phyloP scores from a whole-genome alignment of 1,140 invertebrate species.

The Meloidogyne chitwoodi region DNA sequence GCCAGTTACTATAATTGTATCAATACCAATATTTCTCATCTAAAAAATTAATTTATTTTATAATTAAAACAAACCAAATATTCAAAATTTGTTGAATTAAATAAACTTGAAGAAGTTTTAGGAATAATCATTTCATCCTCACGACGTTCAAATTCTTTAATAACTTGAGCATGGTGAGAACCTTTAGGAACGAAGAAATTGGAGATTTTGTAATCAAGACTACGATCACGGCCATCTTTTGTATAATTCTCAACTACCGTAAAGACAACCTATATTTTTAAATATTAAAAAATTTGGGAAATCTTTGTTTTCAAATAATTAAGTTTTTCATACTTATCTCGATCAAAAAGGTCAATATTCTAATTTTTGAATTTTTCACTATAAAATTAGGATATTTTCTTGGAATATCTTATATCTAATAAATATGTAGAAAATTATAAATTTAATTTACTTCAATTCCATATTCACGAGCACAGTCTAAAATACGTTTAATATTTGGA shows the following conservation, averaged over 20 bases:
- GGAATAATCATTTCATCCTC: slow-evolving; percentile 21
- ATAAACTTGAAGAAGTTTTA: slow-evolving; percentile 18
- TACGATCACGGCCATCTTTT: slow-evolving; percentile 15
- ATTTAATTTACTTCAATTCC: slow-evolving; percentile 14
- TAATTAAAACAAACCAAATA: slow-evolving; percentile 1
- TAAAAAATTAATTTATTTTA: neutral
- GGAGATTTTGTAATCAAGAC: slow-evolving; percentile 19
- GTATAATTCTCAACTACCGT: slow-evolving; percentile 16
- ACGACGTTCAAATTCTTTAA: neutral
- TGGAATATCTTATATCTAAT: too few species aligned
- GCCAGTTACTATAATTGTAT: slow-evolving; percentile 16
- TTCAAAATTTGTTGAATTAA: slow-evolving; percentile 22
- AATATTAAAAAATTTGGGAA: too few species aligned
- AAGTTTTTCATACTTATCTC: too few species aligned
- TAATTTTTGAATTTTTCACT: too few species aligned
- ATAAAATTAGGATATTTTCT: too few species aligned
- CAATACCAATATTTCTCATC: slow-evolving; percentile 18
- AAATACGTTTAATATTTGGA: slow-evolving; percentile 4
- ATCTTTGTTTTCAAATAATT: too few species aligned
- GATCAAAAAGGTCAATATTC: too few species aligned
- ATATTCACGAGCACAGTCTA: slow-evolving; percentile 5
- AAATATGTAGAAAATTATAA: too few species aligned
- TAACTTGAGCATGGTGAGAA: slow-evolving; percentile 4
- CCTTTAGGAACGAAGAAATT: slow-evolving; percentile 12
- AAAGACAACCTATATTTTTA: slow-evolving; percentile 12